Evolutionary conservation across 2,113 vertebrate species (phyloP).

Genomic region (Hypocryptadius cinnamomeus): DNA sequence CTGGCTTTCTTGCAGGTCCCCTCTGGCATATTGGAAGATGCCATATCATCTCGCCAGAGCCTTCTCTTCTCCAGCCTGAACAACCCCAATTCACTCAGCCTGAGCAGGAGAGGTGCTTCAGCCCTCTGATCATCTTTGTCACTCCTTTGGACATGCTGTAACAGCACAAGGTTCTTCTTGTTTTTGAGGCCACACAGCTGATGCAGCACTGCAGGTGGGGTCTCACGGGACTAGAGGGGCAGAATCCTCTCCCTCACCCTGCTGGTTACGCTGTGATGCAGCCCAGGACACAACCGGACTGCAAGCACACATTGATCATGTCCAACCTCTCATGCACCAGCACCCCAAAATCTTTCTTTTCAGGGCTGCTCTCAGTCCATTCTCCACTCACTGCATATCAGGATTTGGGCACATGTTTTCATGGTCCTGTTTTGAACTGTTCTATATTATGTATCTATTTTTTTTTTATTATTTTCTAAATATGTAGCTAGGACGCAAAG

Average conservation of each 20-base stretch:
- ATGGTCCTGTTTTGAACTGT: background rate
- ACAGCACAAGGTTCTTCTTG: too few species aligned
- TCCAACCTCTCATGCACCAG: background rate
- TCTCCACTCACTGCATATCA: background rate
- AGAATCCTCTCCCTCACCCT: background rate
- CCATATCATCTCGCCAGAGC: rapidly evolving
- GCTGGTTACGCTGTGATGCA: rapidly evolving
- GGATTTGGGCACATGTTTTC: background rate
- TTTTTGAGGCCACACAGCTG: too few species aligned
- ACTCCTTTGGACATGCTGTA: background rate
- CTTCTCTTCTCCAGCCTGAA: background rate
- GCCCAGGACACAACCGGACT: background rate
- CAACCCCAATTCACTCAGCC: background rate
- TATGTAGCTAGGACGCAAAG: background rate
- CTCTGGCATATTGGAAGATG: background rate
- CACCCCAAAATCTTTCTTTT: background rate
- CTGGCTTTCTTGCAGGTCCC: rapidly evolving
- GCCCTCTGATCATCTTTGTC: background rate
- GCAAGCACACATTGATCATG: background rate
- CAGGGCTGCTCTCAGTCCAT: background rate
- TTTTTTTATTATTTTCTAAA: background rate
- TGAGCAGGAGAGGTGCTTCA: background rate
- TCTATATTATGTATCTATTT: background rate
- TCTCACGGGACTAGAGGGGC: background rate
- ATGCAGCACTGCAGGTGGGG: background rate